These are phyloP conservation scores for Coelopa pilipes DNA, from an alignment of 2,888 invertebrate species.

Conservation along the genomic window DNA sequence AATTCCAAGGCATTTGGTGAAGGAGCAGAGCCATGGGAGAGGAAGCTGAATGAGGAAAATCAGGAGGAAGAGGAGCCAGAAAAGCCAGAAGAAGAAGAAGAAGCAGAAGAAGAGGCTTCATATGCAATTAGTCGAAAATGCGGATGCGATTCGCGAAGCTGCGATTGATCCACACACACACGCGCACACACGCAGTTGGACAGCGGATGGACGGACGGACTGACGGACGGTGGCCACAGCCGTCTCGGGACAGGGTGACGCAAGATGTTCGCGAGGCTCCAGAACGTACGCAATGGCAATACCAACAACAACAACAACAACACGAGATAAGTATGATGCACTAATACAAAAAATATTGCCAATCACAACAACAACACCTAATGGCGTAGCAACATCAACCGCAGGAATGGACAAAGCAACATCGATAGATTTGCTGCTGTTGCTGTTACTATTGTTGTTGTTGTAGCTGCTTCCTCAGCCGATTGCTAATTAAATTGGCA, in stretches of 20 bases:
- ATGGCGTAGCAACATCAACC: background rate
- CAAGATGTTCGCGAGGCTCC: background rate
- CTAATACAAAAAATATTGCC: too few species aligned
- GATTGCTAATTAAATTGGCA: conserved; percentile 34
- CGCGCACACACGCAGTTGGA: background rate
- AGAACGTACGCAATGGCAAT: too few species aligned
- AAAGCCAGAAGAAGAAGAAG: too few species aligned
- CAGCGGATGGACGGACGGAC: too few species aligned
- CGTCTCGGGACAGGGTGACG: background rate
- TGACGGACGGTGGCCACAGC: background rate
- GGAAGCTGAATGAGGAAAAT: too few species aligned
- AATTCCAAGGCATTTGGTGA: too few species aligned
- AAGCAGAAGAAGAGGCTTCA: too few species aligned
- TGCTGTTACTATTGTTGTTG: too few species aligned
- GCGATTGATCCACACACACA: conserved; percentile 19
- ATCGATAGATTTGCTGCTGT: background rate
- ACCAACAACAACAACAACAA: background rate
- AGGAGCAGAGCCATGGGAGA: too few species aligned
- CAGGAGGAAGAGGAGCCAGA: too few species aligned
- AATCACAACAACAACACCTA: too few species aligned
- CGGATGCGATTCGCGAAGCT: conserved; percentile 26
- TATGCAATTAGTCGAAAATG: conserved; percentile 35
- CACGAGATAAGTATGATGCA: too few species aligned
- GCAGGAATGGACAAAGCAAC: background rate
- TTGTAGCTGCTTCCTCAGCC: background rate